These are phyloP conservation scores for Macrosoma leucophasiata DNA, from an alignment of 2,888 invertebrate genomes.

Conservation along the genomic window DNA sequence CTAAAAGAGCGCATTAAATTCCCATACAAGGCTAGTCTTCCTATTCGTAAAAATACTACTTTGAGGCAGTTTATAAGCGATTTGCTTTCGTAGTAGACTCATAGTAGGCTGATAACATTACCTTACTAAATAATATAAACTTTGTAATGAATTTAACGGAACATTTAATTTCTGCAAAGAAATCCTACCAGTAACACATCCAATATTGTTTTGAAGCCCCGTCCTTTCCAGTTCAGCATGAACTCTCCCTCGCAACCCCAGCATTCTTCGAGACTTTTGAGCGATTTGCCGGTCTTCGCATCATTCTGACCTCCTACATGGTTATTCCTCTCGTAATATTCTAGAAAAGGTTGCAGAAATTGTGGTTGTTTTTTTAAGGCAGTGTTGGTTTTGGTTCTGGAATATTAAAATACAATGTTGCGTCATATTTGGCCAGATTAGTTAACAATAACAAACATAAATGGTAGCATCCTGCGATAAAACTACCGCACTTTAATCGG, in stretches of 20 bases:
- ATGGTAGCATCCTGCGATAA: too few species aligned
- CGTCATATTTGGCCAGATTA: too few species aligned
- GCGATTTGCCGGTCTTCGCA: slow-evolving; percentile 71
- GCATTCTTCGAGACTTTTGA: slow-evolving; percentile 77
- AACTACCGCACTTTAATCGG: neutral
- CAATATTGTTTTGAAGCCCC: slow-evolving; percentile 81
- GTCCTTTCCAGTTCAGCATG: slow-evolving; percentile 83
- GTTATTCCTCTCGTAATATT: slow-evolving; percentile 79
- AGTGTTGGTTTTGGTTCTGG: slow-evolving; percentile 39
- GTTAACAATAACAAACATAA: too few species aligned
- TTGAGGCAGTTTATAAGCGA: too few species aligned
- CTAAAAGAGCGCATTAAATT: too few species aligned
- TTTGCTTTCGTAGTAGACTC: too few species aligned
- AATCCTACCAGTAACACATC: slow-evolving; percentile 79
- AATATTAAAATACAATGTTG: too few species aligned
- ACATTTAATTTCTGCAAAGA: slow-evolving; percentile 4
- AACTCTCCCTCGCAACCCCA: slow-evolving; percentile 82
- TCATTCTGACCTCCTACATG: slow-evolving; percentile 78
- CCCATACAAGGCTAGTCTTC: too few species aligned
- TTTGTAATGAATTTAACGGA: too few species aligned
- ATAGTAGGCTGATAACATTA: too few species aligned
- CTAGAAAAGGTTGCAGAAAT: slow-evolving; percentile 67
- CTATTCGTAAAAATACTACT: too few species aligned
- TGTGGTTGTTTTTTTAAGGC: slow-evolving; percentile 44
- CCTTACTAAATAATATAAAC: too few species aligned